Base-by-base conservation (phyloP, 2,888 invertebrate genomes). In the Lysandra bellargus region DNA sequence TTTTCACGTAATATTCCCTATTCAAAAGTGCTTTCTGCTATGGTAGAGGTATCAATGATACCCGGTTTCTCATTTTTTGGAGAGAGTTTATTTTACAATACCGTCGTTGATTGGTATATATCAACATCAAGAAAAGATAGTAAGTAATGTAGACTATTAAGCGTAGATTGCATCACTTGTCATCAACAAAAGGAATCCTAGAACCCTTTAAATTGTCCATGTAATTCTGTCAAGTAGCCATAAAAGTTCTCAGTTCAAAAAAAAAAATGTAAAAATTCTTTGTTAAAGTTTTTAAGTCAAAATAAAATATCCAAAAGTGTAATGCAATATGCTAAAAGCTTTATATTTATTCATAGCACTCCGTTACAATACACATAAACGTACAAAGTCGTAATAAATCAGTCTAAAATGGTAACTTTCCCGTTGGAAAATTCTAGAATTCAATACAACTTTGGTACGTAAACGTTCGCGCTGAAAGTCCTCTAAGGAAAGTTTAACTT, bases 321-420 rank as follows among this genome's bases (percentile, higher is more conserved):
- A 69, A 30, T 69, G 33, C 30, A 64, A 64, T 64, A 64, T 12
- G 12, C 12, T 69, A 4, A 69, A 30, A 69, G 30, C 30, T 12
- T 69, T 69, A 33, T 69, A 69, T 69, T 69, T 69, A 69, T 69
- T 69, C 30, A 69, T 33, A 69, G 33, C 30, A 30, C 64, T 69
- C 64, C 30, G 64, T 69, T 30, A 69, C 64, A 69, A 69, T 69
- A 69, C 64, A 69, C 30, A 64, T 12, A 69, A 69, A 69, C 12
- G 64, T 12, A 30, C 64, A 30, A 61, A 61, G 64, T 30, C 64
- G 14, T 69, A 69, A 69, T 69, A 69, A 69, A 69, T 69, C 69
- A 69, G 14, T 69, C 33, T 37, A 5, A 33, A 69, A 69, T 69
- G 37, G 23, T 69, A 69, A 69, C 30, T 4, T 69, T 33, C 30